Evolutionary conservation across 2,888 invertebrate genomes (phyloP).

Genomic region (Drosophila conformis): DNA sequence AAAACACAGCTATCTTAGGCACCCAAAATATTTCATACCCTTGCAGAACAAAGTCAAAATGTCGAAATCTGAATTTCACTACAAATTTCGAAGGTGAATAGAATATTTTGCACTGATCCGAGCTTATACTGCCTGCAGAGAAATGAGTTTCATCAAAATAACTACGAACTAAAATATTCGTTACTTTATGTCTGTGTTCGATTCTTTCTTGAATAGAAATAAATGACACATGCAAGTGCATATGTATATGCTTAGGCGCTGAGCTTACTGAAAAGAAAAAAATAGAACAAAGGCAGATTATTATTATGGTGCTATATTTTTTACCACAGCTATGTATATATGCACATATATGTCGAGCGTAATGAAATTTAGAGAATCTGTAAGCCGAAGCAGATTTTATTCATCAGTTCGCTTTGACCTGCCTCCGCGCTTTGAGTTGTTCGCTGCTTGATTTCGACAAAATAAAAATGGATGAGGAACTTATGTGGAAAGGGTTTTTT

Average conservation of each 20-base stretch:
- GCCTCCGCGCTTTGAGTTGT: slow-evolving; percentile 42
- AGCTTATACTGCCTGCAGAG: neutral
- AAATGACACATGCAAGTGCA: neutral
- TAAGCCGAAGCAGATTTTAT: slow-evolving; percentile 21
- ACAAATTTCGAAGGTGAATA: neutral
- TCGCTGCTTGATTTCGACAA: slow-evolving; percentile 1
- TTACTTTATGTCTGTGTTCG: neutral
- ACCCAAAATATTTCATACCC: neutral
- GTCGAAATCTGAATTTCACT: too few relatives aligned
- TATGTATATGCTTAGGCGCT: neutral
- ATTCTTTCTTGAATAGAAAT: neutral
- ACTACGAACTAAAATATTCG: neutral
- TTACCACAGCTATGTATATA: neutral
- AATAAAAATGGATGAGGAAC: slow-evolving; percentile 87
- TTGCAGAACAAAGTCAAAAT: neutral
- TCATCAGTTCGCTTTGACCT: slow-evolving; percentile 36
- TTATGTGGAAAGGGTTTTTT: slow-evolving; percentile 92
- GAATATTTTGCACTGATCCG: neutral
- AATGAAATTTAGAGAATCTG: slow-evolving; percentile 24
- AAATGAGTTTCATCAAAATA: neutral
- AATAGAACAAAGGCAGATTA: slow-evolving; percentile 11
- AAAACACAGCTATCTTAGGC: neutral
- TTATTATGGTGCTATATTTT: slow-evolving; percentile 1
- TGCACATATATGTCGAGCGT: slow-evolving; percentile 8
- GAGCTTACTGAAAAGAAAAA: neutral